These are phyloP conservation scores for Oxycera nigricornis DNA, from an alignment of 2,888 invertebrate genomes.

Conservation along the genomic window DNA sequence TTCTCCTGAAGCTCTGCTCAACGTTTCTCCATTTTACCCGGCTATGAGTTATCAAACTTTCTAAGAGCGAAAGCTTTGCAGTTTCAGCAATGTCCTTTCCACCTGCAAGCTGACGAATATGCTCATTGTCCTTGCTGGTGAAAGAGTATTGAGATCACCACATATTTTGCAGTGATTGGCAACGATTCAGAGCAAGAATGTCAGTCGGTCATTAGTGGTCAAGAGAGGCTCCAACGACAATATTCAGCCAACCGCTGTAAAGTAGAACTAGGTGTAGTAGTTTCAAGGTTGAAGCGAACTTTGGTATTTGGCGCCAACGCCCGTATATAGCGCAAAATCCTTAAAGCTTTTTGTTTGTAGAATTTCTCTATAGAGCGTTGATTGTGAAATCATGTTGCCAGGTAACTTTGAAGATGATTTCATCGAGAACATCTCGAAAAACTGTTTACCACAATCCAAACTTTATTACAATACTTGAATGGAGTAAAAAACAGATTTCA, in stretches of 20 bases:
- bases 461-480: too few relatives aligned
- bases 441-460: too few relatives aligned
- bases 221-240: conserved; percentile 8
- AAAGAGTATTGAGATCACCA: background rate
- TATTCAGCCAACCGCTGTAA: conserved; percentile 5
- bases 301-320: conserved; percentile 44
- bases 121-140: background rate
- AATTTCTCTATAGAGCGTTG: background rate
- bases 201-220: background rate
- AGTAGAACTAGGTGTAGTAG: conserved; percentile 27
- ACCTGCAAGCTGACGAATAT: background rate
- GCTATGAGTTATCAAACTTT: background rate
- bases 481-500: too few relatives aligned
- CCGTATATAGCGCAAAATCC: conserved; percentile 44
- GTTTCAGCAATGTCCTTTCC: background rate
- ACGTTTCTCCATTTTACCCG: background rate
- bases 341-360: conserved; percentile 4
- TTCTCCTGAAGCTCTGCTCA: background rate
- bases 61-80: background rate
- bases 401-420: too few relatives aligned
- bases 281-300: conserved; percentile 36
- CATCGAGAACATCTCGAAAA: too few relatives aligned
- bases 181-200: background rate
- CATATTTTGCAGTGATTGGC: background rate
- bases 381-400: too few relatives aligned